Base-by-base conservation (phyloP, 2,888 invertebrate genomes). In the Drosophila prostipennis region DNA sequence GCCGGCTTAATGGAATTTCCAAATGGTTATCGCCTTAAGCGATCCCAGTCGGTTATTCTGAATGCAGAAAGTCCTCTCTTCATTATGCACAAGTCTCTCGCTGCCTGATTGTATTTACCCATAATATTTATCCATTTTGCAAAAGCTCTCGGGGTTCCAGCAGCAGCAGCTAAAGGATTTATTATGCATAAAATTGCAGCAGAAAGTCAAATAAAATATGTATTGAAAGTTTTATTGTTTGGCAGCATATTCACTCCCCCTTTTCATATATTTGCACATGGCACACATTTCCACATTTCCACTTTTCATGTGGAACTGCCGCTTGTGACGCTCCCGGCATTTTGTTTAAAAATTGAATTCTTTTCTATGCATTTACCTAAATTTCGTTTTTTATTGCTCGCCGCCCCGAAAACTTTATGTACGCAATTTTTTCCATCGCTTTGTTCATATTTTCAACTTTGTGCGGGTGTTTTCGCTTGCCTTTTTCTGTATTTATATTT, bases 211-310 rank as follows among this genome's bases (percentile, higher is more conserved):
- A 80, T 87, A 81, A 89, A 89, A 87, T 81, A 67, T 86, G 68
- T 78, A 87, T 89, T 80, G 82, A 89, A 84, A 81, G 78, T 82
- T 82, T 73, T 88, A 83, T 87, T 84, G 78, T 74, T 83, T 57
- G 53, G 65, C 61, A 73, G 53, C 53, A 36, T 13, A 26, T 26
- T 0, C n/a, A n/a, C n/a, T n/a, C n/a, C n/a, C n/a, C n/a, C n/a
- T n/a, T n/a, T n/a, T n/a, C n/a, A n/a, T n/a, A n/a, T 84, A 70
- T 85, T 76, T 87, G 77, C 69, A 55, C 49, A 79, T 64, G 26
- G 55, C 53, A 79, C 68, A 72, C 58, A 73, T 71, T 87, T 45
- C n/a, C 45, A 19, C 29, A 1, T 46, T 42, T 13, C 13, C 68
- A 72, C 58, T 72, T 69, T 84, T 71, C 70, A 56, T 81, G 67